phyloP scores from a whole-genome alignment of 1,140 invertebrate genomes.

The Lysiphlebus fabarum region DNA sequence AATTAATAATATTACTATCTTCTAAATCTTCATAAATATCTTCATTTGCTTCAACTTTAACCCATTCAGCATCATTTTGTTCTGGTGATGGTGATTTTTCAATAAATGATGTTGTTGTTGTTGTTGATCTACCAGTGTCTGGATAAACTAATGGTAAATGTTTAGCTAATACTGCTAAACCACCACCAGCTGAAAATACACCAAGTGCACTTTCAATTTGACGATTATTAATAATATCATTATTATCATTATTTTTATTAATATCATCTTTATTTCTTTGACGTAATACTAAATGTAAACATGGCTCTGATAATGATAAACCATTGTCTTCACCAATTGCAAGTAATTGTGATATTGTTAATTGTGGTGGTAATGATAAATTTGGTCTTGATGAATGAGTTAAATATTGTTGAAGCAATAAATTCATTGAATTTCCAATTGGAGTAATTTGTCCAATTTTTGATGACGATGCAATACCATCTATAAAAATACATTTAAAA shows the following conservation, averaged over 20 bases:
- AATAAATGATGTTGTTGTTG: slow-evolving; percentile 37
- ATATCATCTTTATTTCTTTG: slow-evolving; percentile 45
- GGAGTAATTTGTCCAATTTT: slow-evolving; percentile 38
- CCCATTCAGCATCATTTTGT: slow-evolving; percentile 68
- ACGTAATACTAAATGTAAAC: slow-evolving; percentile 49
- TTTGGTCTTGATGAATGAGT: slow-evolving; percentile 53
- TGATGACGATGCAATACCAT: slow-evolving; percentile 31
- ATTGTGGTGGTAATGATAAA: slow-evolving; percentile 55
- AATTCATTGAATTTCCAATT: slow-evolving; percentile 29
- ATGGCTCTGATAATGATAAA: slow-evolving; percentile 58
- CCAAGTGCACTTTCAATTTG: slow-evolving; percentile 68
- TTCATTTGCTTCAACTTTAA: slow-evolving; percentile 70
- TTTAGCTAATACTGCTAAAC: slow-evolving; percentile 81
- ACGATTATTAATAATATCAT: slow-evolving; percentile 35
- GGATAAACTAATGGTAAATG: slow-evolving; percentile 83
- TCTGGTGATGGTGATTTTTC: slow-evolving; percentile 58
- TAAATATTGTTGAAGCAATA: slow-evolving; percentile 49
- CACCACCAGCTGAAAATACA: slow-evolving; percentile 80
- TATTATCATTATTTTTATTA: slow-evolving; percentile 36
- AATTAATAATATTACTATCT: slow-evolving; percentile 47
- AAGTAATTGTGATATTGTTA: slow-evolving; percentile 64
- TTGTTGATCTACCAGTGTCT: slow-evolving; percentile 61
- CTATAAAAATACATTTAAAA: no score
- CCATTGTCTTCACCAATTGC: slow-evolving; percentile 59
- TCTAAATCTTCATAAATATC: slow-evolving; percentile 69